Percentiles rank a stretch among this genome's conserved stretches.
Evolutionary conservation across 1,140 invertebrate species (phyloP).

Genomic region (Rhagoletis pomonella): DNA sequence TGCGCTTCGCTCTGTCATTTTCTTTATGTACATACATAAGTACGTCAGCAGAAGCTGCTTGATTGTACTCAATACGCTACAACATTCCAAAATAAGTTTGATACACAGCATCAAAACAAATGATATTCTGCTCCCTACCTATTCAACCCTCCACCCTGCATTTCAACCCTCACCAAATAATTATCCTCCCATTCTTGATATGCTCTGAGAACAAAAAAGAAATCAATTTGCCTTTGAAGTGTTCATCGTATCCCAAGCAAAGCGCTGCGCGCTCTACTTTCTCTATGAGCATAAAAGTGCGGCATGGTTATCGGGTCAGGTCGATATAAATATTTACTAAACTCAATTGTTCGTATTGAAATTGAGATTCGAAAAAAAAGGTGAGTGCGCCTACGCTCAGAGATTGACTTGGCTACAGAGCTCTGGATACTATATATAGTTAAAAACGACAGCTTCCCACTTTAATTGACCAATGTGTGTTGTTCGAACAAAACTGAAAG

Average conservation of each 20-base stretch:
- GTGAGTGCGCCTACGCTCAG: not conserved
- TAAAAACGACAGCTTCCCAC: not conserved
- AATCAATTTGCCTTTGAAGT: not conserved
- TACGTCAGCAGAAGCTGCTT: no score
- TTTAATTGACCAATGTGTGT: not conserved
- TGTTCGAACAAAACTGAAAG: not conserved
- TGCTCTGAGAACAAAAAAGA: not conserved
- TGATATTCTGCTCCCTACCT: not conserved
- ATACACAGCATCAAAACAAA: slow-evolving; percentile 16
- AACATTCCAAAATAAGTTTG: not conserved
- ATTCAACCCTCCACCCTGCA: no score
- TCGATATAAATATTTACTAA: slow-evolving; percentile 25
- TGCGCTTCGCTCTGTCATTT: not conserved
- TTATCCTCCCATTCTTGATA: not conserved
- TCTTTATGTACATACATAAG: no score
- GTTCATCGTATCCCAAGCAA: not conserved
- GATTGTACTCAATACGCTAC: no score
- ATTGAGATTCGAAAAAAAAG: not conserved
- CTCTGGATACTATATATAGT: not conserved
- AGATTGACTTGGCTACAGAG: not conserved
- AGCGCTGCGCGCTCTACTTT: not conserved
- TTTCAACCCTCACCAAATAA: not conserved
- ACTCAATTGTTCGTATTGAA: not conserved
- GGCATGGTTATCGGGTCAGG: not conserved
- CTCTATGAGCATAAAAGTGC: not conserved